Percentiles rank a stretch among this genome's conserved stretches.
Conservation (phyloP, 1,140 invertebrate species). For the Tribolium castaneum region DNA sequence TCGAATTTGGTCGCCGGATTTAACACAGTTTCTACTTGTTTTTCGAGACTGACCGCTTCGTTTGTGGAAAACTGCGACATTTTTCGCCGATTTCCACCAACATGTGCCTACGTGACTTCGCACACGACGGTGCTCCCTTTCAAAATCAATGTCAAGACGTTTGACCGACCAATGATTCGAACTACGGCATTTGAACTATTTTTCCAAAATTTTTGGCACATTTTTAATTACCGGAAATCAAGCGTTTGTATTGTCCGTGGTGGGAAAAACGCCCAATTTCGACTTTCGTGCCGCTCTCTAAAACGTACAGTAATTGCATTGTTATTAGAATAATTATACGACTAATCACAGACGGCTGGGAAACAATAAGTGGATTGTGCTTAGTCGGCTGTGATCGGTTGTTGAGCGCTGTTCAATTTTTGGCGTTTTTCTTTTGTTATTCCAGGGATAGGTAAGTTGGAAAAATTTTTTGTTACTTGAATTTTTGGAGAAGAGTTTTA, state of each 20-base stretch:
- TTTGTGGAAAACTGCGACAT: constrained; percentile 59
- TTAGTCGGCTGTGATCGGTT: constrained; percentile 20
- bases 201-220: not conserved
- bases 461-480: not conserved
- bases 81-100: constrained; percentile 30
- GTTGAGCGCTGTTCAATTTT: not conserved
- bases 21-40: constrained; percentile 48
- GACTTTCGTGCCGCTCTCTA: not conserved
- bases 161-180: not conserved
- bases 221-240: not conserved
- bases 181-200: not conserved
- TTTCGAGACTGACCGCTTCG: constrained; percentile 59
- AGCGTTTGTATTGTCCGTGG: not conserved
- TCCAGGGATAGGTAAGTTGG: not conserved
- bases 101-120: constrained; percentile 33
- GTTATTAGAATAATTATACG: constrained; percentile 18
- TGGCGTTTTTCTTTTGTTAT: not conserved
- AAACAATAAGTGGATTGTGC: constrained; percentile 10
- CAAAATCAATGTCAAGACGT: constrained; percentile 12
- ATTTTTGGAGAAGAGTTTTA: not conserved
- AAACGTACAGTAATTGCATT: constrained; percentile 3
- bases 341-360: constrained; percentile 2
- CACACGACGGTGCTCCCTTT: constrained; percentile 14
- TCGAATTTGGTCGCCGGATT: constrained; percentile 42
- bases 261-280: no score